Conservation (phyloP, 1,140 invertebrate genomes). For the Conopomorpha cramerella region DNA sequence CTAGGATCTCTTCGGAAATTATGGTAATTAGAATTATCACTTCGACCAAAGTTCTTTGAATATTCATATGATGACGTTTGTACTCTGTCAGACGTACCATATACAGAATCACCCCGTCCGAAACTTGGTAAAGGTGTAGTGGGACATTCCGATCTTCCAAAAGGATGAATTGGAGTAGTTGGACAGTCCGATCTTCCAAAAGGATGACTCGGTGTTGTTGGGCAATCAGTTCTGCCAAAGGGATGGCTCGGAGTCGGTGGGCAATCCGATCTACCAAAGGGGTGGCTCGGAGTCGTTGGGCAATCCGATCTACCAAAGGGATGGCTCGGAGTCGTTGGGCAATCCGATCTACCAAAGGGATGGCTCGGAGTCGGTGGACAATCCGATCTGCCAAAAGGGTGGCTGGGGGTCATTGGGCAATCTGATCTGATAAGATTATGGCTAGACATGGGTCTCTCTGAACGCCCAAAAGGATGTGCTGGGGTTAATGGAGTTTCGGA, state of each 20-base stretch:
- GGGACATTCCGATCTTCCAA: no score
- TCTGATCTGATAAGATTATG: slow-evolving; percentile 8
- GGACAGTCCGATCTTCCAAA: slow-evolving; percentile 22
- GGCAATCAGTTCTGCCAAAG: slow-evolving; percentile 5
- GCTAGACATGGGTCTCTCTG: no score
- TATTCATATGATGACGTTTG: no score
- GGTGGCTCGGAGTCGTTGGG: background rate
- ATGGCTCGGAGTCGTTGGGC: slow-evolving; percentile 9
- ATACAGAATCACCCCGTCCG: no score
- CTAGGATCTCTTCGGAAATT: slow-evolving; percentile 27
- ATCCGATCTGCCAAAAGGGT: slow-evolving; percentile 20
- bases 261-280: slow-evolving; percentile 1
- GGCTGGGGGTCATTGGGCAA: slow-evolving; percentile 11
- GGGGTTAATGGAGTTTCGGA: slow-evolving; percentile 12
- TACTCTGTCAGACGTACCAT: no score
- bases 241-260: slow-evolving; percentile 5
- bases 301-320: background rate
- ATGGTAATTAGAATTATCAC: no score
- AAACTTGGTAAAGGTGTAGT: no score
- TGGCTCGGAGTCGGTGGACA: slow-evolving; percentile 18
- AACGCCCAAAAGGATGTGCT: slow-evolving; percentile 12
- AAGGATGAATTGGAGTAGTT: no score
- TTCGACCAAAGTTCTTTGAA: no score
- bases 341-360: slow-evolving; percentile 22
- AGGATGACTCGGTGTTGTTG: slow-evolving; percentile 12